phyloP scores from a whole-genome alignment of 2,113 vertebrate genomes.

The Quiscalus mexicanus region DNA sequence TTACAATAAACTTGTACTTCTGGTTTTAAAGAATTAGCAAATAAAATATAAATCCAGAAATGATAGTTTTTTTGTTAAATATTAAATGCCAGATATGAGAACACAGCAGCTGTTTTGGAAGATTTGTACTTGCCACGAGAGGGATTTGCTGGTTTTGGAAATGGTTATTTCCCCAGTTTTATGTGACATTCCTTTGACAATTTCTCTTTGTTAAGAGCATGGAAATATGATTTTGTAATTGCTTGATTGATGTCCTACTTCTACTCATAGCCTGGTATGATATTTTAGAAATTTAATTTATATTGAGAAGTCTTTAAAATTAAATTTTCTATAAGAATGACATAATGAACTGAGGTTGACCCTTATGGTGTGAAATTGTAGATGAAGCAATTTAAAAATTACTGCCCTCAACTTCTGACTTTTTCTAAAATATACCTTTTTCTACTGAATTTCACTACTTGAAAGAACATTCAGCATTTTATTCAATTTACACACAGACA shows the following conservation, averaged over 20 bases:
- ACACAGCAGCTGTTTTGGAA: neutral
- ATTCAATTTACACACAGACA: neutral
- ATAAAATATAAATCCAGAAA: neutral
- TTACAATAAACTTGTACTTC: neutral
- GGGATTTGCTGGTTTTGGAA: conserved; percentile 42
- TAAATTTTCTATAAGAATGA: neutral
- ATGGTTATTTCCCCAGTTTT: neutral
- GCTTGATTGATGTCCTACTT: neutral
- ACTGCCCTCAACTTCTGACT: neutral
- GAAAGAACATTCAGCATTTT: neutral
- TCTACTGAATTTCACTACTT: neutral
- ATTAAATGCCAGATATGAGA: neutral
- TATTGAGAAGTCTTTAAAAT: neutral
- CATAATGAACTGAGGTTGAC: neutral
- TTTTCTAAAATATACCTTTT: neutral
- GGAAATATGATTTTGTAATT: neutral
- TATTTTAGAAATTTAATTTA: neutral
- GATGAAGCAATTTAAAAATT: neutral
- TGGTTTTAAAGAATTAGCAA: neutral
- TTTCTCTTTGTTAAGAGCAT: neutral
- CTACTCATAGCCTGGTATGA: neutral
- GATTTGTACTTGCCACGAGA: neutral
- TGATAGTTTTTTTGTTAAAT: neutral
- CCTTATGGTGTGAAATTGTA: neutral
- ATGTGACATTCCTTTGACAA: neutral